phyloP scores from a whole-genome alignment of 2,113 vertebrate genomes.

The Myrmecophaga tridactyla region DNA sequence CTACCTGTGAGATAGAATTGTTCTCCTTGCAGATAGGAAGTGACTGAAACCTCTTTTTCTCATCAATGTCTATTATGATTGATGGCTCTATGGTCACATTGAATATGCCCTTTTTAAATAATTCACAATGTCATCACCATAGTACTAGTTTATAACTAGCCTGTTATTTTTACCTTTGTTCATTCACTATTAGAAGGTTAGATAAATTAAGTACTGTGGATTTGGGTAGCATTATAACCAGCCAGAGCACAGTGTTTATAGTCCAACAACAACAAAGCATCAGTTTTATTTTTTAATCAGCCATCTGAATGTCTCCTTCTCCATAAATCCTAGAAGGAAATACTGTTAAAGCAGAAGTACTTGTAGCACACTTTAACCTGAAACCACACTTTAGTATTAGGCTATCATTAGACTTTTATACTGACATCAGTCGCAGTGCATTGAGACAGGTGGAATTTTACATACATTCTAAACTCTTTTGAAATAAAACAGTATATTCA shows the following conservation, averaged over 20 bases:
- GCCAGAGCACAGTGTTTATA: conserved; percentile 84
- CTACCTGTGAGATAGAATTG: conserved; percentile 98
- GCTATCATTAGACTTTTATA: conserved; percentile 49
- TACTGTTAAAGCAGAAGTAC: conserved; percentile 28
- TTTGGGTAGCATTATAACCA: conserved; percentile 79
- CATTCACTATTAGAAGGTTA: conserved; percentile 93
- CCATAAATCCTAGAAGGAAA: conserved; percentile 50
- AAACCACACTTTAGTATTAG: conserved; percentile 48
- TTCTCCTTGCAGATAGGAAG: conserved; percentile 93
- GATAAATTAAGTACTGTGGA: conserved; percentile 90
- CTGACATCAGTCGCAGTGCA: background rate
- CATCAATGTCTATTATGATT: conserved; percentile 98
- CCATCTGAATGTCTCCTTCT: conserved; percentile 37
- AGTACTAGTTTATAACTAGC: conserved; percentile 98
- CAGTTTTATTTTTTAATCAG: conserved; percentile 54
- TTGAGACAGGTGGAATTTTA: background rate
- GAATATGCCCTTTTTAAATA: conserved; percentile 99
- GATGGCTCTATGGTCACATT: conserved; percentile 98
- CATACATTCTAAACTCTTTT: background rate
- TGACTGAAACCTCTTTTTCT: conserved; percentile 97
- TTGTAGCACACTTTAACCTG: conserved; percentile 38
- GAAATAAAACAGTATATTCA: background rate
- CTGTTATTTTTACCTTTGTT: conserved; percentile 99
- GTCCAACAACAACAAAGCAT: conserved; percentile 84
- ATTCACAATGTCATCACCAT: conserved; percentile 99